These are phyloP conservation scores for Hippocampus barbouri DNA, from an alignment of 2,113 vertebrate species.

Conservation along the genomic window DNA sequence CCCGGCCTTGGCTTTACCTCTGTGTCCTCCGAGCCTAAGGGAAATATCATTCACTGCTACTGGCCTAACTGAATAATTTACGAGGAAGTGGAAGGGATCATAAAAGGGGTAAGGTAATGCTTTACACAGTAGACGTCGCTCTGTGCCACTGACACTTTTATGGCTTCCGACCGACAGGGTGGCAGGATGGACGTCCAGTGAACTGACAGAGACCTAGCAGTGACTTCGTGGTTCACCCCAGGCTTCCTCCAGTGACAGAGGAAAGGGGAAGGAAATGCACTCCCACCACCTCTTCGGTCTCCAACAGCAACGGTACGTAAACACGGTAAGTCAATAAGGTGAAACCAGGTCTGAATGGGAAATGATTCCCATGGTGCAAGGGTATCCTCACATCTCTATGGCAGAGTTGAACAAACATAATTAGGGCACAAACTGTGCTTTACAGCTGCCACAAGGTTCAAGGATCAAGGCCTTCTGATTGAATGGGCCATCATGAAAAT, in stretches of 20 bases:
- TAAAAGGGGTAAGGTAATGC: constrained; percentile 21
- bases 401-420: constrained; percentile 4
- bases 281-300: neutral
- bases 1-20: constrained; percentile 42
- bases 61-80: constrained; percentile 51
- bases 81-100: constrained; percentile 38
- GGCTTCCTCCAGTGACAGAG: constrained; percentile 55
- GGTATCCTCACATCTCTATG: constrained; percentile 20
- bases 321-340: constrained; percentile 54
- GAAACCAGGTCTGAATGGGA: constrained; percentile 58
- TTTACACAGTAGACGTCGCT: constrained; percentile 48
- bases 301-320: constrained; percentile 30
- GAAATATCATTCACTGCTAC: constrained; percentile 69
- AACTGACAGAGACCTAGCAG: constrained; percentile 50
- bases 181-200: constrained; percentile 64
- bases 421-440: neutral
- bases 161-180: constrained; percentile 54
- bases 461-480: neutral
- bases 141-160: constrained; percentile 64
- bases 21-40: constrained; percentile 29
- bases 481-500: constrained; percentile 12
- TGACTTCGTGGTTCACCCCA: constrained; percentile 25
- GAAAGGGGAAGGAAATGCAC: constrained; percentile 49
- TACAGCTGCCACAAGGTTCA: constrained; percentile 8
- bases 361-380: constrained; percentile 53